Conservation (phyloP, 2,113 vertebrate genomes). For the Psophia crepitans region DNA sequence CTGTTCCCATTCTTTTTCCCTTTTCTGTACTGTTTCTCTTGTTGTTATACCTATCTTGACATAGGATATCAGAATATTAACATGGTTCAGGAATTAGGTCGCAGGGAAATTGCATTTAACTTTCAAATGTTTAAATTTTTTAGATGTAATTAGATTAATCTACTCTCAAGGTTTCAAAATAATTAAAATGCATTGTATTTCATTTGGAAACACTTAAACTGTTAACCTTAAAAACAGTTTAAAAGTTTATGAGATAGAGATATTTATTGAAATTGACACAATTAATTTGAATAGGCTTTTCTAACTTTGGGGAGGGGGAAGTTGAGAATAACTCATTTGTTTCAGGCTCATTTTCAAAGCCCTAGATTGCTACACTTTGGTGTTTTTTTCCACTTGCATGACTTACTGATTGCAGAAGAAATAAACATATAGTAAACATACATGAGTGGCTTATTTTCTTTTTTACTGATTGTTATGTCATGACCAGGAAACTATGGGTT, state of each 20-base stretch:
- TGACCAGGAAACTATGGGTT: not conserved
- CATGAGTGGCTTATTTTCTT: not conserved
- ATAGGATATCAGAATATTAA: not conserved
- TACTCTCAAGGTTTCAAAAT: not conserved
- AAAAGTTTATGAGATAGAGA: not conserved
- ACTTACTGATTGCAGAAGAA: not conserved
- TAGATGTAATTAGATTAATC: not conserved
- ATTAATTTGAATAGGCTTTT: not conserved
- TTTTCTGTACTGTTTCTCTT: not conserved
- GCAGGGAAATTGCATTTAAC: not conserved
- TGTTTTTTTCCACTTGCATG: not conserved
- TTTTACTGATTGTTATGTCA: not conserved
- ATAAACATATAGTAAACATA: not conserved
- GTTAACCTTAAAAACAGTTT: not conserved
- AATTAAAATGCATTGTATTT: not conserved
- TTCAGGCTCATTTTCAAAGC: not conserved
- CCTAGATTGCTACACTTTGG: not conserved
- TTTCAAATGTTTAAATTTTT: not conserved
- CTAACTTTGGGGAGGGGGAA: rapidly evolving
- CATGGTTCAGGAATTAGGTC: not conserved
- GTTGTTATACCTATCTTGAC: not conserved
- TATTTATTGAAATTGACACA: not conserved
- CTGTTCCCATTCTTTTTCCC: not conserved
- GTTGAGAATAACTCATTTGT: not conserved
- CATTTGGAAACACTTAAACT: not conserved